Base-by-base conservation (phyloP, 2,113 vertebrate genomes). In the Xyrauchen texanus region DNA sequence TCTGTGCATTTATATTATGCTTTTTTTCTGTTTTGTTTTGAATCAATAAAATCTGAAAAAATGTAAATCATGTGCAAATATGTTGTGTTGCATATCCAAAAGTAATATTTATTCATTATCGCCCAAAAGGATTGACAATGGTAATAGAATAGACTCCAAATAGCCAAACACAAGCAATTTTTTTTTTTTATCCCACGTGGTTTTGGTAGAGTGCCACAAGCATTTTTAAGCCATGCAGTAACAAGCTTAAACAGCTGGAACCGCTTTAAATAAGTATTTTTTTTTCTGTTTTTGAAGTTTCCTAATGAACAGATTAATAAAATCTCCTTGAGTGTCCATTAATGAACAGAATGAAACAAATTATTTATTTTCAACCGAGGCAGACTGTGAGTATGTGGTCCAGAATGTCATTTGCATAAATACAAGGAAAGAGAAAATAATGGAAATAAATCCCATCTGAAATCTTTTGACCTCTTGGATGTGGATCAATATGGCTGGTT, bases 181-280 rank as follows among this genome's bases (percentile, higher is more conserved):
- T 34, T 34, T 34, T 9, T 71, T 72, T 60, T 86, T 86, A 86
- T 80, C 82, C 87, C 84, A 87, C 85, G 83, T 72, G 83, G 87
- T 87, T 91, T 91, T 91, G 90, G 90, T 90, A 80, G 82, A 84
- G 77, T 86, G 89, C 92, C 91, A 92, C 80, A 77, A 91, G 89
- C 90, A 89, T 90, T 92, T 90, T 91, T 92, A 85, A 71, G 85
- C 79, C 80, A 42, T 9, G 6, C 80, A 84, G 87, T 92, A 92
- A 92, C 85, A 86, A 93, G 89, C 88, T 85, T 83, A 91, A 89
- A 90, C 91, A 93, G 91, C 91, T 92, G 90, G 92, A 91, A 90
- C 90, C 89, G 90, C 87, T 91, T 92, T 92, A 92, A 93, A 92
- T 91, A 93, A 93, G 91, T 92, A 90, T 79, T 89, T 90, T 85